Percentiles rank a stretch among this genome's conserved stretches.
These are phyloP conservation scores for Lasioglossum oenotherae DNA, from an alignment of 2,888 invertebrate species.

Conservation along the genomic window DNA sequence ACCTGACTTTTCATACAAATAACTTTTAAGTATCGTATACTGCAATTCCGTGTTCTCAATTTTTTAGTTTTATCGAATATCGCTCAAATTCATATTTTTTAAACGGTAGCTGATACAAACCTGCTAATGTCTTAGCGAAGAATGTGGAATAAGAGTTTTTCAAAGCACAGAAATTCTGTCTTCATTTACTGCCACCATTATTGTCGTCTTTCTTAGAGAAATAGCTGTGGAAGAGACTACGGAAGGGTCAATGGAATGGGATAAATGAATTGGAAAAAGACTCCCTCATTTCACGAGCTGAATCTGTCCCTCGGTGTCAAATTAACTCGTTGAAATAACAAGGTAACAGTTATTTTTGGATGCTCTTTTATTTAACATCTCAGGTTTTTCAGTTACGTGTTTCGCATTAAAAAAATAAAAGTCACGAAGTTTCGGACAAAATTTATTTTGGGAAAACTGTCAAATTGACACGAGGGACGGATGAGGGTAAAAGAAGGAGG, in stretches of 20 bases:
- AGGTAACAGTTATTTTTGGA: no score
- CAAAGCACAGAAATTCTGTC: not conserved
- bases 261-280: not conserved
- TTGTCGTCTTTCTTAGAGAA: not conserved
- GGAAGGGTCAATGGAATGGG: not conserved
- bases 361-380: no score
- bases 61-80: not conserved
- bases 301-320: no score
- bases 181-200: conserved; percentile 6
- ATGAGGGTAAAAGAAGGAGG: no score
- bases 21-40: not conserved
- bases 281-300: no score
- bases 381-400: no score
- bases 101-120: not conserved
- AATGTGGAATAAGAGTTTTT: conserved; percentile 24
- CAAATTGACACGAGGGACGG: no score
- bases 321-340: no score
- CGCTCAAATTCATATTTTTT: conserved; percentile 13
- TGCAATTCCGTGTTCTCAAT: not conserved
- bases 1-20: conserved; percentile 37
- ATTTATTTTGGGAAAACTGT: no score
- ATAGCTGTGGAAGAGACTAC: not conserved
- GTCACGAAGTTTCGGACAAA: no score
- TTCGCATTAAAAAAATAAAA: no score
- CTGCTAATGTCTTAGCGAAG: conserved; percentile 3